These are phyloP conservation scores for Drosophila kambysellisi DNA, from an alignment of 2,888 invertebrate genomes.

Conservation along the genomic window DNA sequence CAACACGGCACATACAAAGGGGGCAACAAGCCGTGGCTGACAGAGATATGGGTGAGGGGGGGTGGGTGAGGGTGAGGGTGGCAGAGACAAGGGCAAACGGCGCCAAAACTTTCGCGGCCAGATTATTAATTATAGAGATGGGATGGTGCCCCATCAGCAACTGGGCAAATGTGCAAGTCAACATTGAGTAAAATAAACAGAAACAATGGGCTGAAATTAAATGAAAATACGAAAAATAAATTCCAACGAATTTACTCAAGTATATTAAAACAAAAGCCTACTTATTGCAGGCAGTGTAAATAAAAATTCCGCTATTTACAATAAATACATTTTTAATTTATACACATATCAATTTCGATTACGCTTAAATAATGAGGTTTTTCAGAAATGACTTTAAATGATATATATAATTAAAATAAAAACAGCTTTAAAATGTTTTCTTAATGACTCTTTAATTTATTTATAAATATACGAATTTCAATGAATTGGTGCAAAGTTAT, in stretches of 20 bases:
- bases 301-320: neutral
- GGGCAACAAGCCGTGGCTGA: constrained; percentile 7
- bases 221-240: neutral
- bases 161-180: constrained; percentile 59
- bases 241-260: neutral
- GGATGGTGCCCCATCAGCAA: constrained; percentile 31
- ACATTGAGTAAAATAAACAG: constrained; percentile 41
- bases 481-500: neutral
- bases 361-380: neutral
- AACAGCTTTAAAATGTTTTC: constrained; percentile 3
- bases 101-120: constrained; percentile 35
- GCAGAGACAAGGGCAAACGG: constrained; percentile 16
- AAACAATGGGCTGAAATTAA: neutral
- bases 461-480: neutral
- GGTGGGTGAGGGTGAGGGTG: neutral
- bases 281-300: constrained; percentile 8
- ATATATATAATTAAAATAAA: neutral
- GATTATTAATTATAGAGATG: constrained; percentile 74
- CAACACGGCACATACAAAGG: constrained; percentile 48
- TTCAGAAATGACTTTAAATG: neutral
- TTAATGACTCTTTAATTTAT: neutral
- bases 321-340: neutral
- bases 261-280: neutral
- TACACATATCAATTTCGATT: constrained; percentile 3
- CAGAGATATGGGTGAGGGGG: neutral